These are phyloP conservation scores for Noctuana brunneofusca DNA, from an alignment of 2,888 invertebrate species.

Conservation along the genomic window DNA sequence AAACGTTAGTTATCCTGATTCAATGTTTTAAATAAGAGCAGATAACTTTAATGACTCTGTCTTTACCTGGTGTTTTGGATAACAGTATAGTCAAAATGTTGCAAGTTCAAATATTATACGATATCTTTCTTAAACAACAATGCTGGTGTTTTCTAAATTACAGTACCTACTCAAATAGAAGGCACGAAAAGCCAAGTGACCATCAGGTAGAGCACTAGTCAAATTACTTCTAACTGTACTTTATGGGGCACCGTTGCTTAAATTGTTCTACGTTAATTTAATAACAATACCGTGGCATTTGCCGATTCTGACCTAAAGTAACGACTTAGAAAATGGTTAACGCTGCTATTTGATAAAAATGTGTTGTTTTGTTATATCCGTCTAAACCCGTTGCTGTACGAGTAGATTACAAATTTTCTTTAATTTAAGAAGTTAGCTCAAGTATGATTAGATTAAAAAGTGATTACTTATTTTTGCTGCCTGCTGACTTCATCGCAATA, in stretches of 20 bases:
- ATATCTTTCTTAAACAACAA: neutral
- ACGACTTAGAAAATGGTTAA: conserved; percentile 2
- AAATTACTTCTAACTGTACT: conserved; percentile 31
- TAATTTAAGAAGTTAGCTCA: too few species aligned
- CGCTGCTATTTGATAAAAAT: neutral
- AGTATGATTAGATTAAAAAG: too few species aligned
- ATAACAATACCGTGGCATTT: conserved; percentile 27
- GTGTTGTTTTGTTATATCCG: neutral
- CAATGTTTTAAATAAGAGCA: too few species aligned
- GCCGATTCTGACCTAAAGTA: conserved; percentile 8
- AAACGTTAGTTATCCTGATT: neutral
- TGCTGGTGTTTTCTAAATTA: neutral
- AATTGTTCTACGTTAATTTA: conserved; percentile 32
- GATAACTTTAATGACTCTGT: too few species aligned
- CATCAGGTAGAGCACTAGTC: conserved; percentile 24
- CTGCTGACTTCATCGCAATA: too few species aligned
- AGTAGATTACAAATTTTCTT: too few species aligned
- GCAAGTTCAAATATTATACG: neutral
- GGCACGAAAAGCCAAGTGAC: conserved; percentile 4
- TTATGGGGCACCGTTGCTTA: conserved; percentile 33
- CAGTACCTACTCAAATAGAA: neutral
- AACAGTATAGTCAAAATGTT: too few species aligned
- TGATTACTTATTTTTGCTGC: too few species aligned
- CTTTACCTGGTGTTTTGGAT: too few species aligned
- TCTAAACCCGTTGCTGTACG: too few species aligned